Conservation (phyloP, 53 echinoderm and acorn worm genomes). For the Echinarachnius parma region DNA sequence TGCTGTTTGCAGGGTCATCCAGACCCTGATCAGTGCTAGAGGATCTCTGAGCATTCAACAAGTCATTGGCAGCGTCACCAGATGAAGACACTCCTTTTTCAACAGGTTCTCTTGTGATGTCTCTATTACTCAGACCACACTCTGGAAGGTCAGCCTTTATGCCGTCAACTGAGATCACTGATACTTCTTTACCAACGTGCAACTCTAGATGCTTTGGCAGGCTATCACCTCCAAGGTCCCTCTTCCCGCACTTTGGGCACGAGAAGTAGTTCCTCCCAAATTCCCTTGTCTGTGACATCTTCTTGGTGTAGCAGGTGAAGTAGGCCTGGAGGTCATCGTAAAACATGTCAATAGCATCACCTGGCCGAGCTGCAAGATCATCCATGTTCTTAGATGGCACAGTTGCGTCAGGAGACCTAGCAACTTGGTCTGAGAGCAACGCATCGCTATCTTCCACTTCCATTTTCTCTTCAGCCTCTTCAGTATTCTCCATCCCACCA, state of each 20-base stretch:
- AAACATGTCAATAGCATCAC: conserved; percentile 19
- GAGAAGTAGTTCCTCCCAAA: background rate
- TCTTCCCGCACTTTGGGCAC: conserved; percentile 18
- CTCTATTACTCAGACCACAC: background rate
- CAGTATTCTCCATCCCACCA: too few relatives aligned
- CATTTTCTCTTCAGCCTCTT: background rate
- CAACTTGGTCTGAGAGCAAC: background rate
- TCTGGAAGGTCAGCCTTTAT: background rate
- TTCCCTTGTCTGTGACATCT: conserved; percentile 1
- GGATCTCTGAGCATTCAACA: background rate
- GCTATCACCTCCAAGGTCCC: conserved; percentile 11
- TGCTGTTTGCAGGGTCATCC: background rate
- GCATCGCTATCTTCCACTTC: background rate
- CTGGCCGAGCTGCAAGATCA: background rate
- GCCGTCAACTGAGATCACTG: conserved; percentile 1
- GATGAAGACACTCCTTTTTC: background rate
- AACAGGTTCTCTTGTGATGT: too few relatives aligned
- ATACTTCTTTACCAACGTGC: conserved; percentile 7
- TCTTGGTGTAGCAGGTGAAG: conserved; percentile 20
- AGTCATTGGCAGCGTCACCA: background rate
- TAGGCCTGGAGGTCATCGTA: conserved; percentile 18
- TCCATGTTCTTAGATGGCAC: conserved; percentile 19
- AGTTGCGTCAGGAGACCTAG: too few relatives aligned
- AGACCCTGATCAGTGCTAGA: background rate
- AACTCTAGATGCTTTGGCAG: conserved; percentile 15